Evolutionary conservation across 1,140 invertebrate species (phyloP).

Genomic region (Macrotrachela quadricornifera): DNA sequence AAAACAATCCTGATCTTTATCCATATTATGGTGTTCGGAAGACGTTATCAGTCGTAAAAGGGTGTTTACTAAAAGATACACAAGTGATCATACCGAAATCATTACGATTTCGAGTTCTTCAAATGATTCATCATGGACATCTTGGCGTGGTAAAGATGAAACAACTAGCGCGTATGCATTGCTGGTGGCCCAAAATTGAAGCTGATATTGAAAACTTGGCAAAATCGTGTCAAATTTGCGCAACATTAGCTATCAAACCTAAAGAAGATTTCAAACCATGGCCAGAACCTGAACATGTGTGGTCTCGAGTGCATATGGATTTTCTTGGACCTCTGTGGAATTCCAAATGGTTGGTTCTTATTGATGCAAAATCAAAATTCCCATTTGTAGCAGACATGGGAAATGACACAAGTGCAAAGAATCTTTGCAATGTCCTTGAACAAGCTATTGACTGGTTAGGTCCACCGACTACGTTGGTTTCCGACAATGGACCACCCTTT

Average conservation of each 20-base stretch:
- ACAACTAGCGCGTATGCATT: slow-evolving; percentile 28
- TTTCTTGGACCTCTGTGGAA: slow-evolving; percentile 20
- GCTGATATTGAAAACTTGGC: slow-evolving; percentile 25
- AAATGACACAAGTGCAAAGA: slow-evolving; percentile 4
- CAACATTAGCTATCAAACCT: slow-evolving; percentile 22
- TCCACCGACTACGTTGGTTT: slow-evolving; percentile 10
- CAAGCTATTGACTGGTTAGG: slow-evolving; percentile 10
- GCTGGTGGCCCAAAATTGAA: slow-evolving; percentile 36
- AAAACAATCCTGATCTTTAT: no score
- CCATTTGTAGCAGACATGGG: slow-evolving; percentile 26
- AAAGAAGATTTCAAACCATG: slow-evolving; percentile 11
- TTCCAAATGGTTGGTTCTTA: slow-evolving; percentile 21
- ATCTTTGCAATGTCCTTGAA: neutral
- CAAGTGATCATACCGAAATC: slow-evolving; percentile 28
- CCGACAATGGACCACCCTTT: slow-evolving; percentile 13
- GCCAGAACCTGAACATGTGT: slow-evolving; percentile 11
- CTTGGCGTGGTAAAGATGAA: slow-evolving; percentile 37
- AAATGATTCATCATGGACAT: slow-evolving; percentile 32
- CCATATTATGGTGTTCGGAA: no score
- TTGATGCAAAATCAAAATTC: slow-evolving; percentile 32
- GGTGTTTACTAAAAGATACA: slow-evolving; percentile 14
- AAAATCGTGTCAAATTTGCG: slow-evolving; percentile 27
- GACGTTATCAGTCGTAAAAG: no score
- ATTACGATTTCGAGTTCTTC: slow-evolving; percentile 19
- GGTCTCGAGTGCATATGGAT: slow-evolving; percentile 21